phyloP scores from a whole-genome alignment of 2,113 vertebrate genomes.

The Mus spicilegus region DNA sequence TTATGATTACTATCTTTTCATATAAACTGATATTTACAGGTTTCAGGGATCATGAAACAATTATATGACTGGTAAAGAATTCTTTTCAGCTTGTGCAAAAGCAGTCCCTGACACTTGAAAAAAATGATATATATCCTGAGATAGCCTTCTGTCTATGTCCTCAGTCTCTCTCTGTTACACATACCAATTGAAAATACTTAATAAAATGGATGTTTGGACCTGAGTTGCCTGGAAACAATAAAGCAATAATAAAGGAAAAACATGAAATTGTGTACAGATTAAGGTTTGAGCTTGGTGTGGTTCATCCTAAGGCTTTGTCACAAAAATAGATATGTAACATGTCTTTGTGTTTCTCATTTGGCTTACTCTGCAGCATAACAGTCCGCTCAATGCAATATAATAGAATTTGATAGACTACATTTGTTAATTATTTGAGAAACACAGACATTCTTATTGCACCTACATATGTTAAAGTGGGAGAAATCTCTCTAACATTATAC shows the following conservation, averaged over 20 bases:
- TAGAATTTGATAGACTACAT: conserved; percentile 83
- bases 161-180: neutral
- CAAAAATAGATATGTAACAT: conserved; percentile 79
- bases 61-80: neutral
- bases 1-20: neutral
- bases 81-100: neutral
- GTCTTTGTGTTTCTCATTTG: conserved; percentile 64
- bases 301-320: conserved; percentile 77
- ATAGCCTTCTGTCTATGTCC: neutral
- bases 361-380: conserved; percentile 78
- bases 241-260: conserved; percentile 26
- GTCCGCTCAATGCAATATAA: conserved; percentile 81
- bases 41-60: neutral
- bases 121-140: neutral
- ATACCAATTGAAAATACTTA: neutral
- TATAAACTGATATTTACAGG: neutral
- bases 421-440: conserved; percentile 85
- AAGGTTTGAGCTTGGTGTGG: conserved; percentile 72
- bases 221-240: neutral
- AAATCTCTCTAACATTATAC: conserved; percentile 76
- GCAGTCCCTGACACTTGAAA: neutral
- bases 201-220: neutral
- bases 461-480: conserved; percentile 76
- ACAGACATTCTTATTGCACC: conserved; percentile 78
- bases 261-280: conserved; percentile 67